Base-by-base conservation (phyloP, 2,888 invertebrate species). In the Machimus rusticus region DNA sequence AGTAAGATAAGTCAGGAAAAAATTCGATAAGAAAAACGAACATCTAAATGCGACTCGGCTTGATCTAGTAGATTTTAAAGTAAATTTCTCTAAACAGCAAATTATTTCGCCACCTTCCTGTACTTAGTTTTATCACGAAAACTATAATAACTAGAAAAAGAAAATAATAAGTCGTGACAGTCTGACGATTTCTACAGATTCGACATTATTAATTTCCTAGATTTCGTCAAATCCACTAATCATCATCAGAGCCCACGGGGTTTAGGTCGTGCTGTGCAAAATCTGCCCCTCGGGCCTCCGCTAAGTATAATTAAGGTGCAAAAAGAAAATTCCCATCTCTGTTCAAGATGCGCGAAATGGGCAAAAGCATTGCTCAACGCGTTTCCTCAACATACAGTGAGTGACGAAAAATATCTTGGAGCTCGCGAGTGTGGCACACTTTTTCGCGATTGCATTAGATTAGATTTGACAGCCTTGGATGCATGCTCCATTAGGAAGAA, bases 391-490 rank as follows among this genome's bases (percentile, higher is more conserved):
- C 66, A 66, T 28, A 46, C 43, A 46, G 43, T 43, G 43, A 23
- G 57, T 66, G 66, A 66, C 66, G 66, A 66, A 66, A 66, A 66
- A 66, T 39, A 39, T 66, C 66, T 23, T 14, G 8, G 2, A 28
- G 23, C 66, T 23, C 9, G 66, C 28, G 66, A 66, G 57, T 57
- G 34, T 82, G 66, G 82, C 57, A 82, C 66, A 82, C 82, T 82
- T 82, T 78, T 82, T 57, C 82, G 31, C 43, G 82, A 82, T 82
- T 82, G 66, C 82, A 57, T 82, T 82, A 57, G 57, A 82, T 66
- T 37, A 51, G 23, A 51, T 79, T 79, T 51, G 79, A 51, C 79
- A 79, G 79, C 23, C 31, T 28, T 28, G 39, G 51, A 28, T 16
- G 51, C 55, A 51, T 23, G 51, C 79, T 51, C 28, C 79, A 79